phyloP scores from a whole-genome alignment of 2,113 vertebrate genomes.

The Isurus oxyrinchus region DNA sequence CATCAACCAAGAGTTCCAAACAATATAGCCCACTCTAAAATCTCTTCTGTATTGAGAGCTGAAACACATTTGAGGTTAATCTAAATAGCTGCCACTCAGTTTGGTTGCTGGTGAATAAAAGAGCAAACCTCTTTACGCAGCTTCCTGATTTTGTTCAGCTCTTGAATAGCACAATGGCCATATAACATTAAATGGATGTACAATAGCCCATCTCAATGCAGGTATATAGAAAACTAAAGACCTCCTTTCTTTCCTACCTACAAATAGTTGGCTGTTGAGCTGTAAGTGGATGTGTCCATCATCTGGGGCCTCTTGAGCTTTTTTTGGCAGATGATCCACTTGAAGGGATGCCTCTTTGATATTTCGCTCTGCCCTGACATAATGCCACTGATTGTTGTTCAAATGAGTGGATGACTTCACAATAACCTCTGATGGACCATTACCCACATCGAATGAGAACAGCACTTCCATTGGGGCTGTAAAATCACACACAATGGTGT shows the following conservation, averaged over 20 bases:
- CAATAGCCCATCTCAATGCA: neutral
- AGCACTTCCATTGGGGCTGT: conserved; percentile 78
- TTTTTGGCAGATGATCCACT: conserved; percentile 77
- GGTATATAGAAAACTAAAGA: neutral
- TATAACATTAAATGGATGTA: neutral
- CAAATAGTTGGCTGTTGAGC: conserved; percentile 84
- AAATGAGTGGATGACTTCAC: conserved; percentile 73
- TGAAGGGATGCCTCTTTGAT: conserved; percentile 84
- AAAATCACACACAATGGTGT: conserved; percentile 25
- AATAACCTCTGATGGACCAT: conserved; percentile 66
- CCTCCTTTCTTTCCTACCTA: conserved; percentile 65
- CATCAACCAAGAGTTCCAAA: neutral
- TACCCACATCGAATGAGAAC: conserved; percentile 87
- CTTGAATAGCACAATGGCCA: neutral
- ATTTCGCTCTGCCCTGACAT: conserved; percentile 75
- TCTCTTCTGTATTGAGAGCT: neutral
- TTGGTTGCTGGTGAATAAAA: neutral
- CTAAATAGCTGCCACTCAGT: neutral
- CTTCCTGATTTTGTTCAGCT: neutral
- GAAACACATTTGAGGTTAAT: neutral
- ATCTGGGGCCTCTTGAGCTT: conserved; percentile 63
- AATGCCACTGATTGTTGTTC: conserved; percentile 96
- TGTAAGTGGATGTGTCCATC: conserved; percentile 78
- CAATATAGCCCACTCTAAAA: neutral
- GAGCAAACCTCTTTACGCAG: neutral